A percentile compares a stretch with the other conserved stretches of the same genome.
Conservation (phyloP, 1,140 invertebrate genomes). For the Druon quercuslanigerum region DNA sequence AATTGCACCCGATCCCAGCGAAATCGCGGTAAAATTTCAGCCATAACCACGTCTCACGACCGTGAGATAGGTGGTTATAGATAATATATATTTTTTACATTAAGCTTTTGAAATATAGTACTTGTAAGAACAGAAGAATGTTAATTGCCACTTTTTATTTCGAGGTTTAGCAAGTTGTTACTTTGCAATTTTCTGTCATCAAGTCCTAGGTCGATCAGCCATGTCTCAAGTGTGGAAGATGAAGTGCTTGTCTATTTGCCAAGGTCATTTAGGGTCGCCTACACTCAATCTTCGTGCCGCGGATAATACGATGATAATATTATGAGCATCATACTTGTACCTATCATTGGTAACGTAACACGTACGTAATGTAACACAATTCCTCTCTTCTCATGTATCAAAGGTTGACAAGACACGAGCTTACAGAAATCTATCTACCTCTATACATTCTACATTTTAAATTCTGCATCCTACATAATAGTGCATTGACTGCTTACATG, state of each 20-base stretch:
- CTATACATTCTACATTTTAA: neutral
- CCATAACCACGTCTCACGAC: no score
- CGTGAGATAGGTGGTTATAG: no score
- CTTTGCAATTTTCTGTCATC: neutral
- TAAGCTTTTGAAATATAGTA: no score
- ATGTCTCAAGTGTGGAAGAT: slow-evolving; percentile 11
- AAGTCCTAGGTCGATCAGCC: slow-evolving; percentile 6
- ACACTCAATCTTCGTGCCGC: slow-evolving; percentile 2
- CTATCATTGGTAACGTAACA: slow-evolving; percentile 8
- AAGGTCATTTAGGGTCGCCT: slow-evolving; percentile 25
- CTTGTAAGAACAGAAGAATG: no score
- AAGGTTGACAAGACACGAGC: neutral
- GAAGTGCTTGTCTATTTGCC: slow-evolving; percentile 25
- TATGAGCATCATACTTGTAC: neutral
- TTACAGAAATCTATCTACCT: neutral
- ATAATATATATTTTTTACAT: no score
- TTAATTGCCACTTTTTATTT: no score
- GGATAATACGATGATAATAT: slow-evolving; percentile 20
- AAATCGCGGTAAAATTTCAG: no score
- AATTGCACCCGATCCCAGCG: no score
- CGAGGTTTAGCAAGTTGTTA: no score
- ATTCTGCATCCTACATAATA: slow-evolving; percentile 17
- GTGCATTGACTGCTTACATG: slow-evolving; percentile 16
- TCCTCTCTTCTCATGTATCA: slow-evolving; percentile 1
- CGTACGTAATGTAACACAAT: slow-evolving; percentile 12